Evolutionary conservation across 2,113 vertebrate genomes (phyloP), one percentile per base, ranked within the genome.

Genomic region (Brachirus orientalis): DNA sequence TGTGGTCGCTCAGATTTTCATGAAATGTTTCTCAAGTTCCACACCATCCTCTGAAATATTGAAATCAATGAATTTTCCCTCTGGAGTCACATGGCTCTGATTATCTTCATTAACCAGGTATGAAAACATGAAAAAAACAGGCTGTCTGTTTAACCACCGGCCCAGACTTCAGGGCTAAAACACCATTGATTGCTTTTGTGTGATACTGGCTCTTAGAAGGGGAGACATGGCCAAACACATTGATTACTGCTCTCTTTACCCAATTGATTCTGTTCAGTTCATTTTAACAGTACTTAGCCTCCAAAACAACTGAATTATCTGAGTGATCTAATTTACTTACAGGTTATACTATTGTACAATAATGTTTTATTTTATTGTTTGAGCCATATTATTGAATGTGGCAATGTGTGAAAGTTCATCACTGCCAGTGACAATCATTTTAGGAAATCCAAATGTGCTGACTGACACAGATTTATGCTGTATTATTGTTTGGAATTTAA

Each of bases 111-210:
- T 18, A 11, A 40, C 55, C 50, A 64, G 19, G 61, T 57, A 72
- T 44, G 44, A 58, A 53, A 53, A 54, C 4, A 55, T 53, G 41
- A 58, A 59, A 74, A 75, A 73, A 63, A 17, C 56, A 47, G 19
- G n/a, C 41, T 69, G 62, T 69, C 81, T 74, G 74, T 67, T 76
- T 59, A 60, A 63, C 72, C 59, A 16, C 46, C 64, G 43, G 41
- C 4, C 2, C 50, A 58, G 12, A 63, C 73, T 63, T 63, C 51
- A 52, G 57, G 77, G 70, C 53, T 14, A 36, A 38, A 46, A 20
- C 4, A 41, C 40, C 75, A 73, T 72, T 62, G 80, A 83, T 82
- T 52, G 45, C 19, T 63, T 18, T 36, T 1, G 57, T 69, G 58
- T 54, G 72, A 78, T 69, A 53, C 28, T 54, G 59, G 54, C 78